These are phyloP conservation scores for Zaprionus obscuricornis DNA, from an alignment of 2,888 invertebrate genomes.

Conservation along the genomic window DNA sequence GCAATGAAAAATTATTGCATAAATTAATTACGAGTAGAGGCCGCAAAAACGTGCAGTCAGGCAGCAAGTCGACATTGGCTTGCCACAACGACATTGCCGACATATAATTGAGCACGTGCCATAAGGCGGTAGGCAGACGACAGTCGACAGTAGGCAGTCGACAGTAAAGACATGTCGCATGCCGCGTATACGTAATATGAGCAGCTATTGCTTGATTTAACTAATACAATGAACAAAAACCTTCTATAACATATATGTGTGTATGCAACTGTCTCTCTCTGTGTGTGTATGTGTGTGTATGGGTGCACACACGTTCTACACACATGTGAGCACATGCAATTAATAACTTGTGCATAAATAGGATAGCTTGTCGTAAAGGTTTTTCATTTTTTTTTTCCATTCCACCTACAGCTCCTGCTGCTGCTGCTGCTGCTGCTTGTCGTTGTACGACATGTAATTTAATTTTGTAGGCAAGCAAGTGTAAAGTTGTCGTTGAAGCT, in stretches of 20 bases:
- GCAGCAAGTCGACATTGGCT: conserved; percentile 24
- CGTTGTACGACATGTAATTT: conserved; percentile 44
- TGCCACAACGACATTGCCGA: conserved; percentile 23
- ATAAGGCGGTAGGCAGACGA: too few relatives aligned
- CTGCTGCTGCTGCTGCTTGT: too few relatives aligned
- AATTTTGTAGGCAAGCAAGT: conserved; percentile 38
- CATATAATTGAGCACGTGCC: conserved; percentile 67
- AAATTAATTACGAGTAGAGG: conserved; percentile 67
- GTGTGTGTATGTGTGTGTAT: background rate
- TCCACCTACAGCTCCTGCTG: conserved; percentile 17
- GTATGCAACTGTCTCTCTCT: background rate
- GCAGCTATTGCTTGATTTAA: conserved; percentile 47
- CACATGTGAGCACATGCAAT: conserved; percentile 51
- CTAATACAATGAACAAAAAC: conserved; percentile 38
- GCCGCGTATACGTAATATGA: conserved; percentile 57
- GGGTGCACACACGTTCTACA: conserved; percentile 11
- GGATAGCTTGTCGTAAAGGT: conserved; percentile 29
- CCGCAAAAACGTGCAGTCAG: conserved; percentile 42
- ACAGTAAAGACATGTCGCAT: conserved; percentile 11
- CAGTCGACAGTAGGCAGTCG: too few relatives aligned
- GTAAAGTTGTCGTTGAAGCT: background rate
- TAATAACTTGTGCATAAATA: conserved; percentile 61
- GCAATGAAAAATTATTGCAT: conserved; percentile 77
- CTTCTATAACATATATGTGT: conserved; percentile 2
- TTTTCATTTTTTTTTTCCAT: conserved; percentile 26